Evolutionary conservation across 2,797 vertebrate species (phyloP), one percentile per base, ranked within the genome.

Genomic region (Molossus molossus): DNA sequence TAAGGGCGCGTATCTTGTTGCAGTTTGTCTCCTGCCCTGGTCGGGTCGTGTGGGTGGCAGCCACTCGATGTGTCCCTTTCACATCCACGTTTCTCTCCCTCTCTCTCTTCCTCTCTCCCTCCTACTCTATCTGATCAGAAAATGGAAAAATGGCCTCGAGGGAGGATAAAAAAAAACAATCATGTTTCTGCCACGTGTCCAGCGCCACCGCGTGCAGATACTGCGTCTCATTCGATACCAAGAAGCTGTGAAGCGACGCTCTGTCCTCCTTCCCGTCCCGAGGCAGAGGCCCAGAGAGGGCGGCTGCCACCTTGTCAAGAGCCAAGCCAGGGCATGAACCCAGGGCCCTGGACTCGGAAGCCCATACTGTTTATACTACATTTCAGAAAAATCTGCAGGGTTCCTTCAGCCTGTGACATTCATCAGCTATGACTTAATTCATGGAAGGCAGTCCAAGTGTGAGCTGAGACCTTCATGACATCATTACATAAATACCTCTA

Each of bases 401-500:
- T 72, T 85, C n/a, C 62, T 67, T 90, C 23, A 70, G 48, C 23
- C 7, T 27, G 55, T 60, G 40, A 48, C 7, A 60, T 27, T 45
- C 21, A 81, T 58, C 14, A 27, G 58, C 23, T 70, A 65, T 17
- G 37, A 64, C 64, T 95, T 92, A 89, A 83, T 87, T 69, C 70
- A 67, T 81, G 15, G 45, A 85, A 72, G 77, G 58, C 27, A 76
- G 50, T 60, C 45, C 65, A 29, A 53, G 25, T n/a, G n/a, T 7
- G 6, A 29, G 23, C 4, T 37, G 20, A 87, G 40, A 65, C 13
- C 55, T 0, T 57, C 20, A 33, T 23, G 69, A 62, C 21, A 91
- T 55, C 45, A 45, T 73, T 75, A 67, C 70, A 86, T 77, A 72
- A 89, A 73, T 75, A 75, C 33, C 87, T 85, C 3, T 65, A 87